Evolutionary conservation across 2,113 vertebrate species (phyloP).

Genomic region (Fregetta grallaria): DNA sequence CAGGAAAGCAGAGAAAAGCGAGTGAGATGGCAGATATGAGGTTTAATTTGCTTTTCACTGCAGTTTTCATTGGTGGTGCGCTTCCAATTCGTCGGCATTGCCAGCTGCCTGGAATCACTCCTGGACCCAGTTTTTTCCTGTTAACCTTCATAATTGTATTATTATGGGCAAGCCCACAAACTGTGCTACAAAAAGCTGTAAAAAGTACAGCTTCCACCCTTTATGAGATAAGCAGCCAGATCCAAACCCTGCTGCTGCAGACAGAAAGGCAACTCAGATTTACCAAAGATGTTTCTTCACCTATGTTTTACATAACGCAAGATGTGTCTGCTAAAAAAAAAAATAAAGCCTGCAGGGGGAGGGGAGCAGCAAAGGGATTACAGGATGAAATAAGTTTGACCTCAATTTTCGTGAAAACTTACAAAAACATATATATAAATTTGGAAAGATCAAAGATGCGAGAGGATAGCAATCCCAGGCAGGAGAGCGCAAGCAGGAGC

Average conservation of each 20-base stretch:
- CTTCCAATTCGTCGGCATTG: conserved; percentile 84
- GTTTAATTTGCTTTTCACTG: conserved; percentile 93
- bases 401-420: conserved; percentile 69
- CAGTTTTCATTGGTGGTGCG: conserved; percentile 83
- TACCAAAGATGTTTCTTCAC: conserved; percentile 34
- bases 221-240: conserved; percentile 74
- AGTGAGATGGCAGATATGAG: conserved; percentile 92
- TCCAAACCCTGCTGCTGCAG: conserved; percentile 46
- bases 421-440: neutral
- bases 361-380: neutral
- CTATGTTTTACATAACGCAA: conserved; percentile 40
- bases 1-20: conserved; percentile 95
- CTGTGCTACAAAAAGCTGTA: conserved; percentile 72
- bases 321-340: neutral
- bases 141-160: conserved; percentile 91
- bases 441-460: neutral
- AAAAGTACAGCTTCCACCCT: conserved; percentile 67
- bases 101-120: conserved; percentile 86
- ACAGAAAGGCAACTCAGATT: conserved; percentile 40
- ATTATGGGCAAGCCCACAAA: conserved; percentile 79
- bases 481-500: neutral
- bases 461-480: neutral
- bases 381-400: conserved; percentile 62
- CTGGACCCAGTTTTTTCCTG: conserved; percentile 88
- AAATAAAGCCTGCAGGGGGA: neutral